These are phyloP conservation scores for Didymodactylos carnosus DNA, from an alignment of 2,888 invertebrate genomes.

Conservation along the genomic window DNA sequence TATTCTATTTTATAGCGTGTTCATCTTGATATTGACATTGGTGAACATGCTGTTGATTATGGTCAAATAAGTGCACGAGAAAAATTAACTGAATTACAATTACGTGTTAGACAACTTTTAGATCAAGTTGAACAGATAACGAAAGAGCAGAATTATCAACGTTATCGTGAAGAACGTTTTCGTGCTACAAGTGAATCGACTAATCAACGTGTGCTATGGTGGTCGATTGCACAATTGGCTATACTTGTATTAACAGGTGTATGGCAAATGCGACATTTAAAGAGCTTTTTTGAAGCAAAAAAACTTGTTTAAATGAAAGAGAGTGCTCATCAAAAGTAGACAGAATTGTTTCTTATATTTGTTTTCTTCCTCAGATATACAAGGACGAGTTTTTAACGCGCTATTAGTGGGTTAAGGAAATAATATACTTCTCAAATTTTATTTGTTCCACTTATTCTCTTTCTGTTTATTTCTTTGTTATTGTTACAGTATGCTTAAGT, in stretches of 20 bases:
- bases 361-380: too few relatives aligned
- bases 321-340: too few relatives aligned
- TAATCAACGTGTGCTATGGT: slow-evolving; percentile 58
- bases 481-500: too few relatives aligned
- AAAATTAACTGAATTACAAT: slow-evolving; percentile 76
- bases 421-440: too few relatives aligned
- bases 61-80: slow-evolving; percentile 90
- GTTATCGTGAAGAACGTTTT: slow-evolving; percentile 88
- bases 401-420: too few relatives aligned
- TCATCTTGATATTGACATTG: slow-evolving; percentile 92
- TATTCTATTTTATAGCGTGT: slow-evolving; percentile 44
- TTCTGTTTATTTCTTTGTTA: too few relatives aligned
- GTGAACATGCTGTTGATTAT: slow-evolving; percentile 93
- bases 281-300: slow-evolving; percentile 97
- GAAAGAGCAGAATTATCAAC: background rate
- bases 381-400: too few relatives aligned
- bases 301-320: slow-evolving; percentile 52
- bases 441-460: too few relatives aligned
- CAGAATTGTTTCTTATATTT: too few relatives aligned
- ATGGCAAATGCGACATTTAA: slow-evolving; percentile 97
- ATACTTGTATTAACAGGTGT: slow-evolving; percentile 77
- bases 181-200: slow-evolving; percentile 93
- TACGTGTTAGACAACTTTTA: slow-evolving; percentile 74
- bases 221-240: slow-evolving; percentile 75
- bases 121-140: slow-evolving; percentile 89